phyloP scores from a whole-genome alignment of 2,113 vertebrate species.

The Anolis carolinensis region DNA sequence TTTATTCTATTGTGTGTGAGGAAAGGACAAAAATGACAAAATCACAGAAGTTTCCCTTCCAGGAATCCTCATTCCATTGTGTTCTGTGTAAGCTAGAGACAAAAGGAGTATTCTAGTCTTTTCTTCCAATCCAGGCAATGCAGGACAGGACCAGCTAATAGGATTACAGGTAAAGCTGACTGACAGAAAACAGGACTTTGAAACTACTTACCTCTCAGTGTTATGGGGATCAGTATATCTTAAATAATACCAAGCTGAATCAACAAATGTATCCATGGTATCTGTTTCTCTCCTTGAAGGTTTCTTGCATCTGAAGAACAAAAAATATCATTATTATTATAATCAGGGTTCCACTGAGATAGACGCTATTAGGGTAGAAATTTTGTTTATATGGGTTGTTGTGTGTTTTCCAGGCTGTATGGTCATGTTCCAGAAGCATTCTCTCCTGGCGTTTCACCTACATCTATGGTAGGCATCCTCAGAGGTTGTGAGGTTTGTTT shows the following conservation, averaged over 20 bases:
- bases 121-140: not conserved
- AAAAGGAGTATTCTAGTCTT: not conserved
- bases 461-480: too few species aligned
- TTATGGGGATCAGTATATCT: constrained; percentile 92
- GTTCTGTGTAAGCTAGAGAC: not conserved
- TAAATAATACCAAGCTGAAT: constrained; percentile 96
- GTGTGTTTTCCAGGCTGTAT: too few species aligned
- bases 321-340: constrained; percentile 7
- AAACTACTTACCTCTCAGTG: constrained; percentile 77
- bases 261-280: constrained; percentile 98
- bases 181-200: not conserved
- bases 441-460: too few species aligned
- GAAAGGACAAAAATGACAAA: not conserved
- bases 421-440: too few species aligned
- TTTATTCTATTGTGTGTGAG: not conserved
- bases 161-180: fast-evolving
- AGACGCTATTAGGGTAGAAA: not conserved
- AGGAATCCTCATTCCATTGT: not conserved
- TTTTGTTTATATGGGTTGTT: not conserved
- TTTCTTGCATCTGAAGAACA: constrained; percentile 82
- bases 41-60: not conserved
- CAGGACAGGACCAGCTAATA: not conserved
- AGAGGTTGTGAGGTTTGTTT: too few species aligned
- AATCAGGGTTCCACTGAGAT: constrained; percentile 22
- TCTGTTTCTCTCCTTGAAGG: constrained; percentile 88